Conservation (phyloP, 2,797 vertebrate genomes). For the Erpetoichthys calabaricus region DNA sequence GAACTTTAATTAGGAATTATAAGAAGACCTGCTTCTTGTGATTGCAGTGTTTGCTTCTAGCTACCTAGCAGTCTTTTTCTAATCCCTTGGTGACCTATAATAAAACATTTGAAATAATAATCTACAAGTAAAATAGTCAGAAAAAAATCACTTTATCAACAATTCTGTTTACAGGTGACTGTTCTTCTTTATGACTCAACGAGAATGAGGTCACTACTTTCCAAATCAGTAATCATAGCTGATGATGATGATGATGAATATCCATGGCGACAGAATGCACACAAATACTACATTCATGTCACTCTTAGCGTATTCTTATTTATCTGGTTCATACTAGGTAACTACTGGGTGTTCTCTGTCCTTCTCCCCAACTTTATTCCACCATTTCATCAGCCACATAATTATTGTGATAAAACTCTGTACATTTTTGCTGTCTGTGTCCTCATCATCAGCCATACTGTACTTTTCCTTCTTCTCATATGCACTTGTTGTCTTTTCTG, state of each 20-base stretch:
- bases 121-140: too few relatives aligned
- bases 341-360: constrained; percentile 45
- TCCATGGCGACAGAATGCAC: constrained; percentile 43
- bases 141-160: too few relatives aligned
- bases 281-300: constrained; percentile 39
- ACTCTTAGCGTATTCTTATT: constrained; percentile 43
- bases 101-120: too few relatives aligned
- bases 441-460: constrained; percentile 31
- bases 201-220: constrained; percentile 38
- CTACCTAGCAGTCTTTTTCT: too few relatives aligned
- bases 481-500: constrained; percentile 30
- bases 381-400: constrained; percentile 40
- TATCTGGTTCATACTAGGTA: constrained; percentile 45
- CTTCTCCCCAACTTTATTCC: constrained; percentile 42
- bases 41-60: too few relatives aligned
- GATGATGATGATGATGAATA: constrained; percentile 32
- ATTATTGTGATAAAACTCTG: constrained; percentile 42
- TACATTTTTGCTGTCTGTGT: constrained; percentile 38
- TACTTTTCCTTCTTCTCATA: constrained; percentile 31
- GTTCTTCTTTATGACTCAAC: constrained; percentile 38
- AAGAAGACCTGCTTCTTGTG: too few relatives aligned
- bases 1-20: too few relatives aligned
- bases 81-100: too few relatives aligned
- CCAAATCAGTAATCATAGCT: constrained; percentile 41
- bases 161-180: constrained; percentile 26